phyloP scores from a whole-genome alignment of 2,888 invertebrate species.

The Scrobipalpa atriplicella region DNA sequence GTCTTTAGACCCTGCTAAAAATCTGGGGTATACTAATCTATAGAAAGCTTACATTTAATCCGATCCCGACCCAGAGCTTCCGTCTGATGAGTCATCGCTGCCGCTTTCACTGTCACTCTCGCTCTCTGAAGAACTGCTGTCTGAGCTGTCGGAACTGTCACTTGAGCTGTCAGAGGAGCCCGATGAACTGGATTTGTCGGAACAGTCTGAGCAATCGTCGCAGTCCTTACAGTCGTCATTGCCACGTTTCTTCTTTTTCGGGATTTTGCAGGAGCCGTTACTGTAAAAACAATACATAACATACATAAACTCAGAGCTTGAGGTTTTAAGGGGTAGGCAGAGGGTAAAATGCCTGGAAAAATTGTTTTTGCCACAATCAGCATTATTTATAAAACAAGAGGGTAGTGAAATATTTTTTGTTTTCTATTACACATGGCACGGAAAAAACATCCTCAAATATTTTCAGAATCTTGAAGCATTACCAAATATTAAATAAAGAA shows the following conservation, averaged over 20 bases:
- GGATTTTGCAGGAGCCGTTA: slow-evolving; percentile 19
- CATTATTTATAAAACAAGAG: too few species aligned
- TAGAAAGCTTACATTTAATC: slow-evolving; percentile 11
- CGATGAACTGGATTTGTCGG: slow-evolving; percentile 12
- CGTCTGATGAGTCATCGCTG: slow-evolving; percentile 19
- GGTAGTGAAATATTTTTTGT: not conserved
- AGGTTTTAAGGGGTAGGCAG: too few species aligned
- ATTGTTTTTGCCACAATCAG: too few species aligned
- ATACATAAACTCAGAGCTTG: too few species aligned
- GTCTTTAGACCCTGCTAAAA: slow-evolving; percentile 11
- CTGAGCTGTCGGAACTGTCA: slow-evolving; percentile 5
- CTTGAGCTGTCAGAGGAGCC: not conserved
- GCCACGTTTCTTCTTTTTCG: slow-evolving; percentile 17
- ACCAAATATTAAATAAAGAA: not conserved
- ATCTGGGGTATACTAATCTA: not conserved
- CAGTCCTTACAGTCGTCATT: slow-evolving; percentile 17
- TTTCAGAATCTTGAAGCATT: not conserved
- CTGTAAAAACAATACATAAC: too few species aligned
- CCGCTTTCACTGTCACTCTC: slow-evolving; percentile 12
- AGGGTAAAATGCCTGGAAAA: too few species aligned
- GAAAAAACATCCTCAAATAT: not conserved
- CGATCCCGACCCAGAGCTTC: slow-evolving; percentile 3
- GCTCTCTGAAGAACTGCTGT: slow-evolving; percentile 2
- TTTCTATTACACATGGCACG: not conserved
- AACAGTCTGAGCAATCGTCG: slow-evolving; percentile 9